A percentile compares a stretch with the other conserved stretches of the same genome.
Conservation (phyloP, 2,797 vertebrate genomes). For the Enteromius radiatus region DNA sequence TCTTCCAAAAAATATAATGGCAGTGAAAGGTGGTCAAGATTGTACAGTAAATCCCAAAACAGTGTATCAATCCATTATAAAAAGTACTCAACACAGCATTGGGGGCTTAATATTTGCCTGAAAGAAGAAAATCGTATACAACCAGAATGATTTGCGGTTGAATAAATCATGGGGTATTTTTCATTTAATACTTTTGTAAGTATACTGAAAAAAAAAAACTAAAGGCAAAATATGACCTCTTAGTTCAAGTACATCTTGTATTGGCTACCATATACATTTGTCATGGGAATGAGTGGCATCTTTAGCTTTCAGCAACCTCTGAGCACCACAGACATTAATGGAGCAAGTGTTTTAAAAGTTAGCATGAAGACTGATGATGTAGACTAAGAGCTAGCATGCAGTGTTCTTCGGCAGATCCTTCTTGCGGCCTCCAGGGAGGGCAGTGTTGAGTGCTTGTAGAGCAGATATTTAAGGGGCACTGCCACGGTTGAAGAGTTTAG, state of each 20-base stretch:
- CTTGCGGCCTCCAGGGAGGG: conserved; percentile 37
- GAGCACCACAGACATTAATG: conserved; percentile 40
- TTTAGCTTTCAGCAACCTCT: conserved; percentile 34
- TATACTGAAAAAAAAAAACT: background rate
- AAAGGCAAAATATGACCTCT: background rate
- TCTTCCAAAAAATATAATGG: background rate
- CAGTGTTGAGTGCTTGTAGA: conserved; percentile 40
- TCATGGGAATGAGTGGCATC: conserved; percentile 20
- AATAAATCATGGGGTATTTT: background rate
- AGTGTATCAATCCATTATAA: too few relatives aligned
- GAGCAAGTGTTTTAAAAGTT: conserved; percentile 41
- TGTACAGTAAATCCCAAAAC: too few relatives aligned
- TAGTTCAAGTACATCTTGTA: conserved; percentile 25
- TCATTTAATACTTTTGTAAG: background rate
- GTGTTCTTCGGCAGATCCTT: conserved; percentile 35
- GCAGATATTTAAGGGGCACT: conserved; percentile 55
- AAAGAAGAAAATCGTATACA: background rate
- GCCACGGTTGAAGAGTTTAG: conserved; percentile 55
- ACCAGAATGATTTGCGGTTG: background rate
- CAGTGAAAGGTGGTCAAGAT: background rate
- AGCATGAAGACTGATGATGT: conserved; percentile 37
- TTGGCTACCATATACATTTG: background rate
- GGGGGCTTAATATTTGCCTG: background rate
- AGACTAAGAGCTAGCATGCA: conserved; percentile 27
- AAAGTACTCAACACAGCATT: too few relatives aligned